Conservation (phyloP, 2,797 vertebrate genomes). For the Clarias pachynema region DNA sequence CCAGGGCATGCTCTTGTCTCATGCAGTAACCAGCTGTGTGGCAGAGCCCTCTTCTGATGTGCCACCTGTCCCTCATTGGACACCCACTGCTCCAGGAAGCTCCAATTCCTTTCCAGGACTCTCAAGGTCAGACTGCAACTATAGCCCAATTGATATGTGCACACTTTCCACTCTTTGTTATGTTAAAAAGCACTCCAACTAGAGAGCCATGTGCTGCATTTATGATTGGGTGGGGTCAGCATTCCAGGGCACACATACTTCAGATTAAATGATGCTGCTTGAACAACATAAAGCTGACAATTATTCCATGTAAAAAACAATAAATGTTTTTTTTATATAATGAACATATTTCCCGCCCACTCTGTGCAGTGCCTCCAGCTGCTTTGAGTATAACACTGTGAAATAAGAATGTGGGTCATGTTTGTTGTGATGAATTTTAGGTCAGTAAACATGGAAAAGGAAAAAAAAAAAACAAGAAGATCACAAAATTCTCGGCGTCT, state of each 20-base stretch:
- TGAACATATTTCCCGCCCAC: background rate
- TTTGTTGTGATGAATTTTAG: background rate
- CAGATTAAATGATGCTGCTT: background rate
- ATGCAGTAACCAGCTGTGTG: constrained; percentile 41
- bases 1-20: constrained; percentile 35
- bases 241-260: background rate
- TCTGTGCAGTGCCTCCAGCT: background rate
- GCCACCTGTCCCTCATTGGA: constrained; percentile 54
- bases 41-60: constrained; percentile 48
- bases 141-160: constrained; percentile 19
- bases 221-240: background rate
- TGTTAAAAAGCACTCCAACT: background rate
- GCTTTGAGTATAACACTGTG: background rate
- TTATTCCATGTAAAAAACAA: background rate
- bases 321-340: background rate
- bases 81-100: constrained; percentile 25
- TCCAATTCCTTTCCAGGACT: constrained; percentile 17
- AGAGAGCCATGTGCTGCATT: background rate
- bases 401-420: background rate
- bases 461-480: too few species aligned
- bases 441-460: background rate
- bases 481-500: too few species aligned
- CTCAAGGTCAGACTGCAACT: constrained; percentile 22
- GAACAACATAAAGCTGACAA: background rate
- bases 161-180: background rate